A percentile compares a stretch with the other conserved stretches of the same genome.
phyloP scores from a whole-genome alignment of 2,888 invertebrate genomes.

The Stenodera caucasica region DNA sequence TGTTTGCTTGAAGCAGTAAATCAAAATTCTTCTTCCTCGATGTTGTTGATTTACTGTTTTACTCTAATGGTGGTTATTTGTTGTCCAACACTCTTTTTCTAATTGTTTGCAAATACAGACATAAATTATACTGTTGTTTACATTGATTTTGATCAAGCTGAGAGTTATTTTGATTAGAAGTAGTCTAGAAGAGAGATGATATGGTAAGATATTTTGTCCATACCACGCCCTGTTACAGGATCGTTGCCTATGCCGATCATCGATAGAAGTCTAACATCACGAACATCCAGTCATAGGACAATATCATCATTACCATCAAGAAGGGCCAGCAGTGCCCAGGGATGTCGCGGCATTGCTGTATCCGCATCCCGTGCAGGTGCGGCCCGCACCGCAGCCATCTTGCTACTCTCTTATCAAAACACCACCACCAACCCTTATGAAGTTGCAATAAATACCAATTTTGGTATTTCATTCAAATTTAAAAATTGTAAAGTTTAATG shows the following conservation, averaged over 20 bases:
- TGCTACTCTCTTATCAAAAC: conserved; percentile 85
- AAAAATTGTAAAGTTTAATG: too few relatives aligned
- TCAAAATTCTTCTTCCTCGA: too few relatives aligned
- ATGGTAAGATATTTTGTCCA: neutral
- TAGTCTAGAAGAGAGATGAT: neutral
- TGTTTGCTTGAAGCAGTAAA: neutral
- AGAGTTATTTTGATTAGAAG: too few relatives aligned
- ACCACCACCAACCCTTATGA: neutral
- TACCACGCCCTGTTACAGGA: conserved; percentile 44
- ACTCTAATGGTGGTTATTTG: neutral
- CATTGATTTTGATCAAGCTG: too few relatives aligned
- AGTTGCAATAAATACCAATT: conserved; percentile 14
- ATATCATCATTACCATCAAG: conserved; percentile 58
- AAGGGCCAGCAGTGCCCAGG: conserved; percentile 61
- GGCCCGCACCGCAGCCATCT: conserved; percentile 91
- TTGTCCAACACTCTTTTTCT: neutral
- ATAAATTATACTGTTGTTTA: too few relatives aligned
- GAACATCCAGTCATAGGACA: conserved; percentile 58
- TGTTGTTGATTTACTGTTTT: too few relatives aligned
- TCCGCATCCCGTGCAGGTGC: conserved; percentile 89
- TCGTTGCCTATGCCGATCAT: conserved; percentile 61
- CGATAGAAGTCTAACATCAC: conserved; percentile 54
- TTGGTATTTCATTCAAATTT: conserved; percentile 26
- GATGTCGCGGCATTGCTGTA: conserved; percentile 69
- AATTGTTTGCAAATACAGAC: too few relatives aligned